These are phyloP conservation scores for Ormyrus thymus DNA, from an alignment of 2,888 invertebrate species.

Conservation along the genomic window DNA sequence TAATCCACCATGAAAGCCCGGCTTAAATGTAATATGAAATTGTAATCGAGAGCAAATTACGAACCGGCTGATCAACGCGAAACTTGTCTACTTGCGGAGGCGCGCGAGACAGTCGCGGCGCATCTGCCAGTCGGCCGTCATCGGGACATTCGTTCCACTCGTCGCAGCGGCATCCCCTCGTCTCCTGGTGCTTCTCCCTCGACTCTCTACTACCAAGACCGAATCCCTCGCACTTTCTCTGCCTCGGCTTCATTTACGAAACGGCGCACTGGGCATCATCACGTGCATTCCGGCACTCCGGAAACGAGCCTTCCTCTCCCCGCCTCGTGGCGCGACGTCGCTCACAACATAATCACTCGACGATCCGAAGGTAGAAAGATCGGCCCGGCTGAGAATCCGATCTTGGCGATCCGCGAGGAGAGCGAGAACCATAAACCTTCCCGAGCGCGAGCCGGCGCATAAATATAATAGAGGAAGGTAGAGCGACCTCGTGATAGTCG, in stretches of 20 bases:
- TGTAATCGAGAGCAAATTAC: not conserved
- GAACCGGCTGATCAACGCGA: slow-evolving; percentile 50
- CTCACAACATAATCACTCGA: slow-evolving; percentile 18
- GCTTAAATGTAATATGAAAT: not conserved
- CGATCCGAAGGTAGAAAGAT: not conserved
- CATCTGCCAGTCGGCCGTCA: slow-evolving; percentile 35
- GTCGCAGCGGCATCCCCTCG: slow-evolving; percentile 12
- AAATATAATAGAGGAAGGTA: slow-evolving; percentile 73
- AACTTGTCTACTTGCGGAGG: slow-evolving; percentile 47
- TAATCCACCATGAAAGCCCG: too few relatives aligned
- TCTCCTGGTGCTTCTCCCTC: not conserved
- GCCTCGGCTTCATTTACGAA: not conserved
- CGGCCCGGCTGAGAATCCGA: not conserved
- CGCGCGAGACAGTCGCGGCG: slow-evolving; percentile 37
- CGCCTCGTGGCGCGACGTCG: slow-evolving; percentile 2
- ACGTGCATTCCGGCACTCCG: slow-evolving; percentile 29
- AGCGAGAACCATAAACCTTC: slow-evolving; percentile 64
- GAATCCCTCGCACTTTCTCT: slow-evolving; percentile 6
- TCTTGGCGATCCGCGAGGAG: slow-evolving; percentile 13
- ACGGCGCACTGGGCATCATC: not conserved
- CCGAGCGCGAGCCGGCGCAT: slow-evolving; percentile 72
- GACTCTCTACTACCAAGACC: not conserved
- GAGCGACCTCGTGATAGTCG: slow-evolving; percentile 73
- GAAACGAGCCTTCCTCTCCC: not conserved
- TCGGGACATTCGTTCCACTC: not conserved